These are phyloP conservation scores for Platyrinchus mystaceus DNA, from an alignment of 2,797 vertebrate species.

Conservation along the genomic window DNA sequence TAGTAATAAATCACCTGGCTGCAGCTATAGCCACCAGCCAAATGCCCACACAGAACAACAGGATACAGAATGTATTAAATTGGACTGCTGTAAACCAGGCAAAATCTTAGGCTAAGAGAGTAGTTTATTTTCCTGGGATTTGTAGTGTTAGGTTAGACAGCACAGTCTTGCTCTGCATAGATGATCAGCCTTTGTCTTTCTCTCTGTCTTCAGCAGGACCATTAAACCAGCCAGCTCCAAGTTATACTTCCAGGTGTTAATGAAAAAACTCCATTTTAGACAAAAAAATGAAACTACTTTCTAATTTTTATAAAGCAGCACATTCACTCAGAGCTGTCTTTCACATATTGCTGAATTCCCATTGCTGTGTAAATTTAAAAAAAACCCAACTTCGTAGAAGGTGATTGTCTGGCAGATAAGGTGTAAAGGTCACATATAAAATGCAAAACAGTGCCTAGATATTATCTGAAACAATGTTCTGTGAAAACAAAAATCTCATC, in stretches of 20 bases:
- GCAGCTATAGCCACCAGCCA: not conserved
- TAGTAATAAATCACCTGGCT: not conserved
- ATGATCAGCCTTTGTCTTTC: not conserved
- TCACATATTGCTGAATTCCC: not conserved
- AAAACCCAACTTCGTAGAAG: not conserved
- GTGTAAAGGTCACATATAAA: not conserved
- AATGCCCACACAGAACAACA: not conserved
- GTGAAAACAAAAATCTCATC: not conserved
- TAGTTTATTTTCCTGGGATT: not conserved
- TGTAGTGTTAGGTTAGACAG: not conserved
- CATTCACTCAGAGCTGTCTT: not conserved
- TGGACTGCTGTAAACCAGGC: not conserved
- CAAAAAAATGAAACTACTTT: not conserved
- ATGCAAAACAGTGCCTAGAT: not conserved
- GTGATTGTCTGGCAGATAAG: not conserved
- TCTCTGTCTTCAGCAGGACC: not conserved
- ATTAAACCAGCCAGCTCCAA: not conserved
- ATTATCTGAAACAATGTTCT: not conserved
- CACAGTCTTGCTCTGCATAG: not conserved
- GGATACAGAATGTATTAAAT: not conserved
- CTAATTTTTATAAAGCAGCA: not conserved
- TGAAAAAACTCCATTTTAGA: not conserved
- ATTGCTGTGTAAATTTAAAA: not conserved
- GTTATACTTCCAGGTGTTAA: not conserved
- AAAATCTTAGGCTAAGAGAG: not conserved